phyloP scores from a whole-genome alignment of 2,888 invertebrate species.

The Sinopyrophorus schimmeli region DNA sequence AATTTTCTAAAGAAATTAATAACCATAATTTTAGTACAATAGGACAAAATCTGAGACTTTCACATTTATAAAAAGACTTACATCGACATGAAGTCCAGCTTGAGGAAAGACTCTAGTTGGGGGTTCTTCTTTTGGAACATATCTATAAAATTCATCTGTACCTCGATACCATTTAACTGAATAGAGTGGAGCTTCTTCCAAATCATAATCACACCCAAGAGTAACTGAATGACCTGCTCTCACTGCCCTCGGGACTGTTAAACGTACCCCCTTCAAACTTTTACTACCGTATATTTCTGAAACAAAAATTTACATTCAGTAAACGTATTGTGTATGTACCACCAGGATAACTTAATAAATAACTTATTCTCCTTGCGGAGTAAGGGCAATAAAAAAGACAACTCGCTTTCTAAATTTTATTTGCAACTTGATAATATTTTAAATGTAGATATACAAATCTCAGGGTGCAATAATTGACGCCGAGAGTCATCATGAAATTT shows the following conservation, averaged over 20 bases:
- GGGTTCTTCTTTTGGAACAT: slow-evolving; percentile 71
- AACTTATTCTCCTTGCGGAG: slow-evolving; percentile 13
- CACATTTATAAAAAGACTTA: too few species aligned
- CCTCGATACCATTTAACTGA: slow-evolving; percentile 78
- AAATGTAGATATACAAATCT: too few species aligned
- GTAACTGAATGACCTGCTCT: slow-evolving; percentile 54
- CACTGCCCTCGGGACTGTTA: slow-evolving; percentile 53
- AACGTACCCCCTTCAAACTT: slow-evolving; percentile 49
- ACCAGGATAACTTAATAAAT: slow-evolving; percentile 22
- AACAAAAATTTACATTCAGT: slow-evolving; percentile 36
- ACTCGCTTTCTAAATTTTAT: too few species aligned
- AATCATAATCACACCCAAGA: slow-evolving; percentile 53
- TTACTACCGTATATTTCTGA: slow-evolving; percentile 49
- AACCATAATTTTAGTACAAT: too few species aligned
- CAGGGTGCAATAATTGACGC: too few species aligned
- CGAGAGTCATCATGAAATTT: too few species aligned
- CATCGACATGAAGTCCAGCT: slow-evolving; percentile 72
- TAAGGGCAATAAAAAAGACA: too few species aligned
- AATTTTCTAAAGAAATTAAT: too few species aligned
- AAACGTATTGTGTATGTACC: slow-evolving; percentile 6
- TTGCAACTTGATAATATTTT: too few species aligned
- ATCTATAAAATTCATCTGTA: slow-evolving; percentile 75
- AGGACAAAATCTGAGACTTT: too few species aligned
- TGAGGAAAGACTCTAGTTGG: slow-evolving; percentile 70
- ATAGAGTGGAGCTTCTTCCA: slow-evolving; percentile 65